These are phyloP conservation scores for Dione juno DNA, from an alignment of 2,888 invertebrate species.

Conservation along the genomic window DNA sequence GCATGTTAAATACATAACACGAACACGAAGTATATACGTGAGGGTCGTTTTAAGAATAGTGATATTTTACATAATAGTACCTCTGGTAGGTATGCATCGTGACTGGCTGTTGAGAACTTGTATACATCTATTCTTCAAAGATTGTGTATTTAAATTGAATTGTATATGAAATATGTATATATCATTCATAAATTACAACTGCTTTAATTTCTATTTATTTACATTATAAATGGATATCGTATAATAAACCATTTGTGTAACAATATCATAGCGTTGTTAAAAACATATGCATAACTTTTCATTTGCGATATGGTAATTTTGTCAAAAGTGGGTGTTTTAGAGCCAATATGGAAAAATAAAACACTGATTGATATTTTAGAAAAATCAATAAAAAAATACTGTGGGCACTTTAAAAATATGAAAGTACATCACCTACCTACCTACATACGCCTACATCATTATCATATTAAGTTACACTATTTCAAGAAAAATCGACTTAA, in stretches of 20 bases:
- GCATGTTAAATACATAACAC: constrained; percentile 17
- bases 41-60: constrained; percentile 3
- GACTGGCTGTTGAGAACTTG: background rate
- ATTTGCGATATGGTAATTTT: too few relatives aligned
- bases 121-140: constrained; percentile 8
- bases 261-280: too few relatives aligned
- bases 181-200: background rate
- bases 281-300: too few relatives aligned
- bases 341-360: too few relatives aligned
- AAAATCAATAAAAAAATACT: too few relatives aligned
- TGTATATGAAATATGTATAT: background rate
- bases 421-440: too few relatives aligned
- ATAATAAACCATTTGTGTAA: background rate
- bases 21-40: constrained; percentile 13
- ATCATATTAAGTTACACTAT: too few relatives aligned
- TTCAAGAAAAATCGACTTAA: too few relatives aligned
- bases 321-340: too few relatives aligned
- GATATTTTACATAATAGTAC: constrained; percentile 12
- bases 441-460: too few relatives aligned
- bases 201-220: background rate
- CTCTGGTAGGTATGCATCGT: constrained; percentile 1
- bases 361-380: too few relatives aligned
- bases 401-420: too few relatives aligned
- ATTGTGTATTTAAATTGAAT: constrained; percentile 7
- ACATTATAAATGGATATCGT: background rate